Evolutionary conservation across 2,113 vertebrate genomes (phyloP).

Genomic region (Capricornis sumatraensis): DNA sequence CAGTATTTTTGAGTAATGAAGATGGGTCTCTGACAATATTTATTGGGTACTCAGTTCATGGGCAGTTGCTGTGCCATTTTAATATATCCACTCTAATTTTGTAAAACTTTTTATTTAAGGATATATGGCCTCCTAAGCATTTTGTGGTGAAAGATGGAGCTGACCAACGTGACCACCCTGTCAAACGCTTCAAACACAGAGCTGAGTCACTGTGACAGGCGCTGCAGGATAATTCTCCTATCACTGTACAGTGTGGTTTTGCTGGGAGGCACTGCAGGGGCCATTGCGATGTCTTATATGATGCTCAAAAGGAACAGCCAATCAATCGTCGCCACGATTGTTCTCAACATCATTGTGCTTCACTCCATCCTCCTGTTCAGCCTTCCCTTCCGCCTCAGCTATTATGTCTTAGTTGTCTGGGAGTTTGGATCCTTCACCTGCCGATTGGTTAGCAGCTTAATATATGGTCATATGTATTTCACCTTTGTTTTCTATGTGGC

Average conservation of each 20-base stretch:
- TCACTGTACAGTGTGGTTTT: conserved; percentile 60
- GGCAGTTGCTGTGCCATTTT: not conserved
- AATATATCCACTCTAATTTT: not conserved
- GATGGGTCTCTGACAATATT: not conserved
- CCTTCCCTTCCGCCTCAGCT: conserved; percentile 77
- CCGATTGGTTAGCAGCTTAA: conserved; percentile 43
- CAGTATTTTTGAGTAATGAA: not conserved
- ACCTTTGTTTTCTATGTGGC: conserved; percentile 69
- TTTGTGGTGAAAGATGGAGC: not conserved
- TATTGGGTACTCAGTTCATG: not conserved
- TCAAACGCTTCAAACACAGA: not conserved
- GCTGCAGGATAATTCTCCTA: conserved; percentile 43
- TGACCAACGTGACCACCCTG: not conserved
- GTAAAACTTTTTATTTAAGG: conserved; percentile 15
- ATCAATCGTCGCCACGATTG: conserved; percentile 42
- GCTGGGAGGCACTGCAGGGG: conserved; percentile 59
- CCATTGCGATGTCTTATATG: conserved; percentile 60
- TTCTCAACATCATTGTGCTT: conserved; percentile 72
- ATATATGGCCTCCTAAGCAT: not conserved
- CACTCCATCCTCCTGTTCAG: conserved; percentile 73
- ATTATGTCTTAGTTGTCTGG: conserved; percentile 71
- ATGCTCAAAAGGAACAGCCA: conserved; percentile 57
- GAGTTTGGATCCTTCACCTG: conserved; percentile 65
- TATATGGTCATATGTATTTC: conserved; percentile 77
- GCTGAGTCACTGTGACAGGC: fast-evolving